A percentile compares a stretch with the other conserved stretches of the same genome.
Evolutionary conservation across 2,113 vertebrate species (phyloP).

Genomic region (Chaetura pelagica): DNA sequence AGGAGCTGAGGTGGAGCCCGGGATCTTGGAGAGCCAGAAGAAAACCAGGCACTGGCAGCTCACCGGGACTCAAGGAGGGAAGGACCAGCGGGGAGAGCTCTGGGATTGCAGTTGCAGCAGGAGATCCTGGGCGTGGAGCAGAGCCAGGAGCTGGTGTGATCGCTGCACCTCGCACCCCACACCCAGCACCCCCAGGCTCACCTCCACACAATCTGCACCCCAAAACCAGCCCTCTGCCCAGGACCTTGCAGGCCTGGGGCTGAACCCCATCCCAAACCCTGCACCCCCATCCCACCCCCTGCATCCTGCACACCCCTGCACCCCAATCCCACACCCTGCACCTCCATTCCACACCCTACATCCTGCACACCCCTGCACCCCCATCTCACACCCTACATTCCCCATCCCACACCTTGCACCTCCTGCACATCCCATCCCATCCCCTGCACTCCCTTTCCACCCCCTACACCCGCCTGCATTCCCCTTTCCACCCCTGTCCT

Average conservation of each 20-base stretch:
- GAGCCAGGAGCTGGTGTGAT: background rate
- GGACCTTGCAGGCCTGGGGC: background rate
- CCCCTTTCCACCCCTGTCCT: background rate
- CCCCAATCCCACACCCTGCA: background rate
- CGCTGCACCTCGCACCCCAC: background rate
- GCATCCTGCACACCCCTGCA: background rate
- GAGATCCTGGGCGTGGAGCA: background rate
- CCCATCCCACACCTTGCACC: background rate
- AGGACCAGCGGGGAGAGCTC: background rate
- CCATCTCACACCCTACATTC: background rate
- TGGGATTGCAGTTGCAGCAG: background rate
- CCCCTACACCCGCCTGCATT: no score
- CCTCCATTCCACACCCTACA: no score
- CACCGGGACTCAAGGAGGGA: background rate
- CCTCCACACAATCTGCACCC: background rate
- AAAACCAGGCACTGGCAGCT: background rate
- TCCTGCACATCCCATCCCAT: no score
- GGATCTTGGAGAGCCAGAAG: background rate
- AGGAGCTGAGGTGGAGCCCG: fast-evolving
- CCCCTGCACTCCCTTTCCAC: background rate
- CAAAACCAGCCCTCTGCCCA: background rate
- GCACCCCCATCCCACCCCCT: background rate
- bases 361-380: background rate
- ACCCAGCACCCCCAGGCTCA: background rate
- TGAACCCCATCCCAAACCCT: background rate